Conservation (phyloP, 2,888 invertebrate genomes). For the Parthenolecanium corni region DNA sequence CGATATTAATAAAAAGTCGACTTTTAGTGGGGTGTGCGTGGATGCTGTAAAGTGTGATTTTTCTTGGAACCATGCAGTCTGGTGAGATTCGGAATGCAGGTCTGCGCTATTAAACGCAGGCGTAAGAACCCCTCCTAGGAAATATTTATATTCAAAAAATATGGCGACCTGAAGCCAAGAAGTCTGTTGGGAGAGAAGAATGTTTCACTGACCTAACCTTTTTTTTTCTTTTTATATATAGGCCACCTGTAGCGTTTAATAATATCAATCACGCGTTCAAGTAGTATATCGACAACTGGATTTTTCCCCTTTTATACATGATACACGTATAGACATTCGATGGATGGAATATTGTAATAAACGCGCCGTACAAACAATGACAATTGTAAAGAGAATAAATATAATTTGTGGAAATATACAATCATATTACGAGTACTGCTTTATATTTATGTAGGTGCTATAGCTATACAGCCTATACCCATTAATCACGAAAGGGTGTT, state of each 20-base stretch:
- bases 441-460: too few species aligned
- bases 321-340: too few species aligned
- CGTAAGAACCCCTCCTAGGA: constrained; percentile 17
- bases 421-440: too few species aligned
- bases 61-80: constrained; percentile 25
- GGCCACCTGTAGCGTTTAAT: constrained; percentile 25
- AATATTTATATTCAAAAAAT: constrained; percentile 22
- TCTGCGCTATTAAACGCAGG: not conserved
- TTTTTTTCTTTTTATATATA: not conserved
- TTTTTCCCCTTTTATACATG: too few species aligned
- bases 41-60: constrained; percentile 10
- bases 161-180: constrained; percentile 22
- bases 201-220: constrained; percentile 26
- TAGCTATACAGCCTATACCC: too few species aligned
- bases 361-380: too few species aligned
- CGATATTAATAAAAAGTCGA: constrained; percentile 1
- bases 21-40: too few species aligned
- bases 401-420: too few species aligned
- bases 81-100: constrained; percentile 20
- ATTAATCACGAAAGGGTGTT: too few species aligned
- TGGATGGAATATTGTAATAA: too few species aligned
- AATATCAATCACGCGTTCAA: constrained; percentile 21
- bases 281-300: constrained; percentile 2
- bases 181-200: constrained; percentile 19
- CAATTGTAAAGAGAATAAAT: too few species aligned